Evolutionary conservation across 2,888 invertebrate genomes (phyloP).

Genomic region (Drosophila atripex): DNA sequence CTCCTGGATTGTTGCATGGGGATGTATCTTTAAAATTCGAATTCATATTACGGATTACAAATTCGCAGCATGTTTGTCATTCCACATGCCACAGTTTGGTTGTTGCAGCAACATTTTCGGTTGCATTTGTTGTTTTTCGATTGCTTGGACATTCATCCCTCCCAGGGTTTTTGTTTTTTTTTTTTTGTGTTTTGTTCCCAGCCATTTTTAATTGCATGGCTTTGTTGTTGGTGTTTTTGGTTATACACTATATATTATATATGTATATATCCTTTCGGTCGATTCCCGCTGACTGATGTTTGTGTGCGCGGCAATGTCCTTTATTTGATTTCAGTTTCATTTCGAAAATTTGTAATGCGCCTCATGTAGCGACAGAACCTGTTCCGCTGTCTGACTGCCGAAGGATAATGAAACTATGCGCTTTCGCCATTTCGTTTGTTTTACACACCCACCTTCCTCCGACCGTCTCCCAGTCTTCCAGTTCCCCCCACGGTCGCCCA

Average conservation of each 20-base stretch:
- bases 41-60: conserved; percentile 74
- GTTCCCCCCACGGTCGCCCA: not conserved
- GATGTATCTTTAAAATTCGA: conserved; percentile 61
- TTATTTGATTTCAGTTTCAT: conserved; percentile 77
- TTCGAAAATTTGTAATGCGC: conserved; percentile 76
- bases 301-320: conserved; percentile 50
- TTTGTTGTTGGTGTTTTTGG: conserved; percentile 59
- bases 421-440: conserved; percentile 68
- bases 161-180: conserved; percentile 14
- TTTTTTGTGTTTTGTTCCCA: conserved; percentile 19
- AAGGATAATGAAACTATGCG: conserved; percentile 76
- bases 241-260: conserved; percentile 23
- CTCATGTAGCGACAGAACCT: conserved; percentile 63
- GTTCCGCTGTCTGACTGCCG: conserved; percentile 48
- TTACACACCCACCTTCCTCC: conserved; percentile 36
- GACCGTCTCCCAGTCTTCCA: not conserved
- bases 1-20: conserved; percentile 11
- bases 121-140: conserved; percentile 33
- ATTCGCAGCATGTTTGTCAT: conserved; percentile 78
- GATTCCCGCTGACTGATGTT: conserved; percentile 20
- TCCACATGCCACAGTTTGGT: conserved; percentile 60
- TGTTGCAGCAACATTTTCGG: conserved; percentile 41
- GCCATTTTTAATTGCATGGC: conserved; percentile 75
- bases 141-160: conserved; percentile 1
- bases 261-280: conserved; percentile 15